Conservation (phyloP, 2,888 invertebrate species). For the Malacosoma neustria region DNA sequence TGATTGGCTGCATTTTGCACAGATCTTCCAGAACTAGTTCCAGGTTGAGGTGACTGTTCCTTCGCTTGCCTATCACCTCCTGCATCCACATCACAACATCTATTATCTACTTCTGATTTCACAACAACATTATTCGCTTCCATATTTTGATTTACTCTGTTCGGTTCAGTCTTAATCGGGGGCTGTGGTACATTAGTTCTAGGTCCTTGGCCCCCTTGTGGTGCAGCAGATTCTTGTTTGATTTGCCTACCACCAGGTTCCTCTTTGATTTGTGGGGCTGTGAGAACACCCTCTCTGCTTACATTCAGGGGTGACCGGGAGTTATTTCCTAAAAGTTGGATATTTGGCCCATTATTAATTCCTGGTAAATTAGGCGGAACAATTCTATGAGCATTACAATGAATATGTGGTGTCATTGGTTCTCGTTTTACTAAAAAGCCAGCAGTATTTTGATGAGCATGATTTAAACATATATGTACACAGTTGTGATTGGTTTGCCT, state of each 20-base stretch:
- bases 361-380: slow-evolving; percentile 7
- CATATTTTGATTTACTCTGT: slow-evolving; percentile 13
- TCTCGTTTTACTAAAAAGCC: slow-evolving; percentile 5
- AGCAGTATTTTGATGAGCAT: slow-evolving; percentile 1
- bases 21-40: slow-evolving; percentile 41
- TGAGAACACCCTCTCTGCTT: slow-evolving; percentile 11
- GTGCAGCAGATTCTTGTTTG: slow-evolving; percentile 32
- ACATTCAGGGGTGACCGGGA: slow-evolving; percentile 2
- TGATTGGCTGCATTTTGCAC: slow-evolving; percentile 20
- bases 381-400: slow-evolving; percentile 12
- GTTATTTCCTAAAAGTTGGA: neutral
- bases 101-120: slow-evolving; percentile 32
- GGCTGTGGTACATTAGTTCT: slow-evolving; percentile 32
- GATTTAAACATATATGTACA: neutral
- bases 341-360: neutral
- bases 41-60: slow-evolving; percentile 48
- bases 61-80: slow-evolving; percentile 33
- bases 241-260: slow-evolving; percentile 36
- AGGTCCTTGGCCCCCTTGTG: slow-evolving; percentile 18
- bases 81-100: slow-evolving; percentile 28
- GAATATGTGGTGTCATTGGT: slow-evolving; percentile 16
- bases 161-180: slow-evolving; percentile 40
- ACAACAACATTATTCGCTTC: slow-evolving; percentile 28
- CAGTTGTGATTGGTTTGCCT: slow-evolving; percentile 10
- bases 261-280: slow-evolving; percentile 32